phyloP scores from a whole-genome alignment of 2,888 invertebrate genomes.

The Lochmaea capreae region DNA sequence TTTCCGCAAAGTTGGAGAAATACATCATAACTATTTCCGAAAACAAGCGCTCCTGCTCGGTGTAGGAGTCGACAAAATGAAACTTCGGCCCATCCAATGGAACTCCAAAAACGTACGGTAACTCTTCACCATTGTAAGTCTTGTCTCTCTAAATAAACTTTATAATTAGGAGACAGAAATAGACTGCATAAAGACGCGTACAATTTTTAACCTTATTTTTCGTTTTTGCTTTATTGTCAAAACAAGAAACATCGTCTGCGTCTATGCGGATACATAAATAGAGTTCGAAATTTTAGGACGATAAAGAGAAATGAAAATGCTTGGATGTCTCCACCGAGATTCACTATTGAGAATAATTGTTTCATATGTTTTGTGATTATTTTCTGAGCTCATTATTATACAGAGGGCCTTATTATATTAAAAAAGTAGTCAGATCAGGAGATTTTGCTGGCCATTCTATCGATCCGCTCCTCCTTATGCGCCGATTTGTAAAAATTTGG shows the following conservation, averaged over 20 bases:
- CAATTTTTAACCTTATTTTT: constrained; percentile 25
- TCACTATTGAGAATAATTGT: no score
- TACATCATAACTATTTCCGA: constrained; percentile 89
- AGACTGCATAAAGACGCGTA: constrained; percentile 36
- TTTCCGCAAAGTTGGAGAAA: constrained; percentile 91
- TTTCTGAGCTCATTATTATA: no score
- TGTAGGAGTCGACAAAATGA: constrained; percentile 80
- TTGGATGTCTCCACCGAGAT: no score
- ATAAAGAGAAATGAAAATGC: background rate
- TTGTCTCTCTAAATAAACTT: constrained; percentile 71
- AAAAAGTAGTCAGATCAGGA: no score
- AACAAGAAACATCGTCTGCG: background rate
- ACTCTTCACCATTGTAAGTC: constrained; percentile 86
- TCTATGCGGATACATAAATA: constrained; percentile 6
- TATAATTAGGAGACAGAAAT: constrained; percentile 47
- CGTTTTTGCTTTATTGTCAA: background rate
- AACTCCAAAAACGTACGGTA: constrained; percentile 88
- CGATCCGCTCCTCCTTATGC: no score
- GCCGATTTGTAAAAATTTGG: no score
- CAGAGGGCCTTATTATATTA: no score
- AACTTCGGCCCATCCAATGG: constrained; percentile 77
- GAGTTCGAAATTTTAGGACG: background rate
- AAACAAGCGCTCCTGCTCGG: constrained; percentile 80
- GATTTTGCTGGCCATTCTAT: no score
- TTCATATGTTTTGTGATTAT: no score